phyloP scores from a whole-genome alignment of 2,888 invertebrate genomes.

The Epicampocera succincta region DNA sequence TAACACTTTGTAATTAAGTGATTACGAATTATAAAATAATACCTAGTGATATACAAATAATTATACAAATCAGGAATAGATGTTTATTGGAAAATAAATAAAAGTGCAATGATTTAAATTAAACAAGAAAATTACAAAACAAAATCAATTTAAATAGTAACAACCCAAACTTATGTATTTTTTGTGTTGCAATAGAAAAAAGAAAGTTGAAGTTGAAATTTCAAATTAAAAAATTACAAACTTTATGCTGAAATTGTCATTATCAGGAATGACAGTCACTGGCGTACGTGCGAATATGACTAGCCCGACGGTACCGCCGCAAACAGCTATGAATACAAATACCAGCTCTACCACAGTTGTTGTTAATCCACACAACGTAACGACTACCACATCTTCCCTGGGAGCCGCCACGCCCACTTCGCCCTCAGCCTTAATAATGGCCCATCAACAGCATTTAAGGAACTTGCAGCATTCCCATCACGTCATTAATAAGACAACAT shows the following conservation, averaged over 20 bases:
- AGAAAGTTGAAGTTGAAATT: not conserved
- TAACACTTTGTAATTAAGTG: conserved; percentile 50
- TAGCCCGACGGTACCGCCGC: conserved; percentile 84
- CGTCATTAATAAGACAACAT: conserved; percentile 83
- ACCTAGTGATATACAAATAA: conserved; percentile 11
- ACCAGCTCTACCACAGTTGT: conserved; percentile 71
- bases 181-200: conserved; percentile 24
- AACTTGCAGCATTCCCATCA: conserved; percentile 75
- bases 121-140: conserved; percentile 22
- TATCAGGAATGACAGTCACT: conserved; percentile 84
- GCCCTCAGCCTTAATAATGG: conserved; percentile 77
- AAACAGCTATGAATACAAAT: conserved; percentile 75
- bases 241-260: conserved; percentile 81
- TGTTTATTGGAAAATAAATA: conserved; percentile 32
- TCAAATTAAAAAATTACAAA: conserved; percentile 38
- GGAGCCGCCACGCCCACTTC: conserved; percentile 73
- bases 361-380: conserved; percentile 65
- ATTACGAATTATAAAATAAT: conserved; percentile 14
- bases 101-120: conserved; percentile 72
- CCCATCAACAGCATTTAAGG: conserved; percentile 75
- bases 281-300: conserved; percentile 85
- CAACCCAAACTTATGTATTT: conserved; percentile 4
- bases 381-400: conserved; percentile 55
- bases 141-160: conserved; percentile 27
- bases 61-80: conserved; percentile 6